Evolutionary conservation across 2,888 invertebrate species (phyloP), one percentile per base, ranked within the genome.

Genomic region (Euphydryas editha): DNA sequence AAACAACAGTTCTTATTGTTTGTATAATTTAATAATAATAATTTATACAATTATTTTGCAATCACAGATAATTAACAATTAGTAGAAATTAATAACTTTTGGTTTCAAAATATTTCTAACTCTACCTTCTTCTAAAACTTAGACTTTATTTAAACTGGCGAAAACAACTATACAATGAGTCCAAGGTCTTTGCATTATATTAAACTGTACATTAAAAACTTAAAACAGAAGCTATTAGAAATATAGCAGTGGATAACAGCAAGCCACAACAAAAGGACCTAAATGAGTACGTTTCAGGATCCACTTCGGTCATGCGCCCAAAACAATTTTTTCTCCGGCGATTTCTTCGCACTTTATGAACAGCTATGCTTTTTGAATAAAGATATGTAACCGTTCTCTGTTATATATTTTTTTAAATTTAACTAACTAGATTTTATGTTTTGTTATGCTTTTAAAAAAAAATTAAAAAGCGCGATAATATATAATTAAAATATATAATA

Each of bases 231-330:
- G 36, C 54, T 54, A 8, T 10, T 36, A 36, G n/a, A 24, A 61
- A 65, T 61, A 62, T 67, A 46, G 64, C 61, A 65, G 59, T 62
- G 58, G 60, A 42, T 59, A 59, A 44, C 51, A 68, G 44, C 44
- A 20, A 51, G 49, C 59, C 68, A 70, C 63, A 68, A 72, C 72
- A 70, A 72, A 70, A 69, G 70, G 67, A 67, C 47, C 59, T 60
- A 54, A 36, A 36, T 54, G 54, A 66, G 42, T 59, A 55, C 59
- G 57, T 66, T 65, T 64, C 36, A 42, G 65, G 42, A 56, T 20
- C 47, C 55, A 56, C 55, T 60, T 62, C 62, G 66, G 72, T 63
- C 70, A 67, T 68, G 72, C 66, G 71, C 72, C 60, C 15, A 46
- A 36, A 62, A 56, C 56, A 65, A 54, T 54, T 36, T 36, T 17